Conservation (phyloP, 1,140 invertebrate genomes). For the Lepidurus arcticus region DNA sequence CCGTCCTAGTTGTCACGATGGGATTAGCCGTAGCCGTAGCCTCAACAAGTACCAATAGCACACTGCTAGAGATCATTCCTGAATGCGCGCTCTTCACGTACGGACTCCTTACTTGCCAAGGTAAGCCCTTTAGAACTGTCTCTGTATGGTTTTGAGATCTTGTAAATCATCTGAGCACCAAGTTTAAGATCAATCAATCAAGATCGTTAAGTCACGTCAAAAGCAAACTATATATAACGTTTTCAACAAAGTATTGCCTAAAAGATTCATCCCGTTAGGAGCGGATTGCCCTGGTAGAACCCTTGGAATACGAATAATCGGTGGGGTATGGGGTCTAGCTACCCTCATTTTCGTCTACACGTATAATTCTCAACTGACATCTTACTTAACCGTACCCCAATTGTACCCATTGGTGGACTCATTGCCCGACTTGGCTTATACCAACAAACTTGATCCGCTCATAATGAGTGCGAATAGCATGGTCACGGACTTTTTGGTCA, state of each 20-base stretch:
- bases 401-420: background rate
- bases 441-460: background rate
- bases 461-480: background rate
- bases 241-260: background rate
- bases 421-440: background rate
- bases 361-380: background rate
- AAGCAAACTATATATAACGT: background rate
- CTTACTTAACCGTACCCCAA: background rate
- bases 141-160: background rate
- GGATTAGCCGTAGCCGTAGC: background rate
- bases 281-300: background rate
- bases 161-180: background rate
- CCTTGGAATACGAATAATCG: background rate
- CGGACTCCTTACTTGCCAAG: constrained; percentile 1
- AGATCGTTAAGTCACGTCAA: background rate
- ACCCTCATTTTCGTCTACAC: background rate
- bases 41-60: background rate
- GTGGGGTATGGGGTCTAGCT: background rate
- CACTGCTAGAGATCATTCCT: background rate
- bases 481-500: background rate
- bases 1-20: background rate
- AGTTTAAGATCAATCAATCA: background rate
- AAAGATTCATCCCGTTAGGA: background rate
- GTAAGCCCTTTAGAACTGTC: background rate
- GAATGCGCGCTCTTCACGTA: background rate